Evolutionary conservation across 2,797 vertebrate genomes (phyloP), one percentile per base, ranked within the genome.

Genomic region (Dendrocincla tyrannina): DNA sequence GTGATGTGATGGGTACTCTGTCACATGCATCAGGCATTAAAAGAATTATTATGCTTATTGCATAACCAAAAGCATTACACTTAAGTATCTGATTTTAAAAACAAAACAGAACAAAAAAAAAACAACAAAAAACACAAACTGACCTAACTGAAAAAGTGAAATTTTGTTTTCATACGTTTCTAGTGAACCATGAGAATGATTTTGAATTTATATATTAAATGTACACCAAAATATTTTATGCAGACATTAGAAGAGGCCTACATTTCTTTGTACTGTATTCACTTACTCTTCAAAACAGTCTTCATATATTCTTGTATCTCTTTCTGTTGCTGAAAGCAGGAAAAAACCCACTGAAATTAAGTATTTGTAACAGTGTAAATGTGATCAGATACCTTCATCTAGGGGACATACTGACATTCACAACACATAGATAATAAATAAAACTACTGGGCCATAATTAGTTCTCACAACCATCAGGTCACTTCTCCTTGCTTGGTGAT

Each of bases 371-470:
- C 30, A 24, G 17, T 46, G 49, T 68, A 77, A 74, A 63, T 59
- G 30, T 62, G 46, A 68, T 70, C 60, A 74, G 69, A 84, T 82
- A 28, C 13, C 33, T 69, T 30, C 39, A 85, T 64, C 30, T 62
- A 78, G n/a, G 72, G 35, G 67, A 33, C 27, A 42, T 37, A 28
- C 32, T 78, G 79, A 74, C 49, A 53, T 30, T 78, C 37, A 60
- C 41, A 60, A 50, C 35, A 20, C 22, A 37, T 7, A 84, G 49
- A 35, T 72, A 69, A 74, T 86, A 91, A 81, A 91, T 91, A 78
- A 84, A 92, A 89, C 58, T n/a, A 37, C 47, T 79, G 74, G 77
- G 44, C 59, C 55, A 59, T 82, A 66, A 84, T 94, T 85, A 96
- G 91, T 89, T 86, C 64, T 78, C 82, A 83, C 39, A 78, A 33